Base-by-base conservation (phyloP, 2,797 vertebrate species). In the Takifugu rubripes region DNA sequence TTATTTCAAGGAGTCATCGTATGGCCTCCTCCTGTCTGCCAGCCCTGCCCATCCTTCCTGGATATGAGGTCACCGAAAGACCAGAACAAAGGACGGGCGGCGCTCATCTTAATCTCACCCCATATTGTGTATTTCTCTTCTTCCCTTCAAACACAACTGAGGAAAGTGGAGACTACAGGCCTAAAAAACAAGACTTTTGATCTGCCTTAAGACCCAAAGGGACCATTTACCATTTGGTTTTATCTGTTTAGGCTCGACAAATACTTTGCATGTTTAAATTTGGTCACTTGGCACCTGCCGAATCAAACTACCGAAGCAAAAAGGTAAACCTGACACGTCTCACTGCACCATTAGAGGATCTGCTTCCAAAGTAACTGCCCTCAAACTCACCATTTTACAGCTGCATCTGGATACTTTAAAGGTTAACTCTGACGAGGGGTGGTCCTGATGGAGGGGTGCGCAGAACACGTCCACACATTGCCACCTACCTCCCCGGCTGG, bases 11-110 rank as follows among this genome's bases (percentile, higher is more conserved):
- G 49, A 52, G 52, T 70, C 67, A 55, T 71, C 71, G 68, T 75
- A 64, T 54, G 64, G 54, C 58, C 52, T 25, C 66, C 54, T 63
- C 66, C 56, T 63, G 33, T 27, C 66, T 76, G 50, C 68, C 73
- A 80, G 84, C 85, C 84, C 86, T 80, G 74, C 88, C 87, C 84
- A 88, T 90, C 86, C 88, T 90, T 90, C 87, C 88, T 86, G 87
- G 70, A 82, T 70, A 72, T 84, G 79, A 87, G 74, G 81, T 88
- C 84, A 83, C 46, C 63, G 49, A 64, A 62, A 40, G 67, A 78
- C 54, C 62, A 79, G 80, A 86, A 85, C 77, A 84, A 84, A 84
- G 81, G 77, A 79, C 71, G 71, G 70, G 57, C 70, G 68, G 63
- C 63, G 61, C 56, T 61, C 75, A 63, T 72, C 54, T 46, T 58